Base-by-base conservation (phyloP, 2,113 vertebrate genomes). In the Phalacrocorax brasilianus region DNA sequence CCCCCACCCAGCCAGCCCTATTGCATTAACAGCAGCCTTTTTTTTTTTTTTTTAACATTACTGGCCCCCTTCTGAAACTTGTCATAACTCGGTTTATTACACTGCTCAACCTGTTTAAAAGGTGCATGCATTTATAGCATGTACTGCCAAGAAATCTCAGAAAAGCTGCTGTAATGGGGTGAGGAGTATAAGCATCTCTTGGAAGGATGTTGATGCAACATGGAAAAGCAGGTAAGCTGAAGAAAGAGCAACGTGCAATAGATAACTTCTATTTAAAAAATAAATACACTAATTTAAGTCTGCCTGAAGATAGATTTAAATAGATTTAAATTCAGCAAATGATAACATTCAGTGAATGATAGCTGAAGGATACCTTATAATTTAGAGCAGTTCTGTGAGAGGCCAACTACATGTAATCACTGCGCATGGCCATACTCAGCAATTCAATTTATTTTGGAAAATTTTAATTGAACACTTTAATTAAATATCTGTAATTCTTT, bases 231-330 rank as follows among this genome's bases (percentile, higher is more conserved):
- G 52, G 53, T 88, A 87, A 95, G 20, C n/a, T 85, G 61, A 38
- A 49, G 70, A 96, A 92, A 87, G 53, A 89, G 26, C 18, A 76
- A 96, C 93, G 66, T 85, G 32, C 55, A 81, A 79, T 58, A 79
- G 92, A 72, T 59, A 92, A 23, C 18, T 91, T 93, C 45, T 87
- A 73, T 92, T 92, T 78, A 55, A 93, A 89, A 89, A 91, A 78
- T 47, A 93, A 93, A 84, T 62, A 30, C 19, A 75, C 14, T 68
- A 42, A 89, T 87, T 93, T 92, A 91, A 87, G n/a, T 81, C 82
- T 94, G 44, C 49, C 70, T 82, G 53, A 58, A 95, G 77, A 85
- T 21, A 85, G 28, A 12, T 93, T 96, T 78, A 84, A 89, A 93
- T 92, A 93, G 38, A 38, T 38, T 38, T 38, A 38, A 38, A 91